Conservation (phyloP, 2,888 invertebrate species). For the Thecocarcelia acutangulata region DNA sequence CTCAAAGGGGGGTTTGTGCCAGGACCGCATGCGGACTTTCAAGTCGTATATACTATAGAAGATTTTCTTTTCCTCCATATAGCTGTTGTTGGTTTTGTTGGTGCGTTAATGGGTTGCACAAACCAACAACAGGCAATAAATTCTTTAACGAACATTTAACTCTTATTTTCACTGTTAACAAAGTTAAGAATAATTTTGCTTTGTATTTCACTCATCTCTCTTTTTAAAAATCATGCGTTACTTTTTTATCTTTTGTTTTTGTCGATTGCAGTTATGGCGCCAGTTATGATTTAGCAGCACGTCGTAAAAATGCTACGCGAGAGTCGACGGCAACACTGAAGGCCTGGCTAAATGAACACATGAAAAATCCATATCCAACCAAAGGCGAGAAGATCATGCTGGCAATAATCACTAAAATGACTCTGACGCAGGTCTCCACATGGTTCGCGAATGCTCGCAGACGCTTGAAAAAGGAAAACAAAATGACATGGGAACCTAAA, state of each 20-base stretch:
- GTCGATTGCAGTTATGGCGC: slow-evolving; percentile 89
- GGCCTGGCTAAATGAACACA: slow-evolving; percentile 98
- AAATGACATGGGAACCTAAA: slow-evolving; percentile 98
- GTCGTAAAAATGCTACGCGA: slow-evolving; percentile 98
- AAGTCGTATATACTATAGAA: slow-evolving; percentile 11
- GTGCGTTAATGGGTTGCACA: slow-evolving; percentile 63
- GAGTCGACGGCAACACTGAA: slow-evolving; percentile 98
- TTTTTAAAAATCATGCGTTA: slow-evolving; percentile 34
- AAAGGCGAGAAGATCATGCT: slow-evolving; percentile 98
- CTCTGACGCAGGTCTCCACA: slow-evolving; percentile 95
- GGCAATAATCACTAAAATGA: slow-evolving; percentile 97
- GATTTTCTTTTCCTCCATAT: slow-evolving; percentile 1
- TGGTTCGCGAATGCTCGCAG: slow-evolving; percentile 98
- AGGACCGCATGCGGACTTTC: slow-evolving; percentile 58
- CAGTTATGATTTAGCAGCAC: slow-evolving; percentile 95
- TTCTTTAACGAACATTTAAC: slow-evolving; percentile 48
- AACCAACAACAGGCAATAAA: slow-evolving; percentile 54
- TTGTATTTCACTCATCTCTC: slow-evolving; percentile 67
- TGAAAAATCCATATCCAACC: slow-evolving; percentile 97
- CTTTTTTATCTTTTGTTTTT: slow-evolving; percentile 25
- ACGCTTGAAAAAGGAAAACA: slow-evolving; percentile 97
- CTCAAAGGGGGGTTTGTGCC: slow-evolving; percentile 53
- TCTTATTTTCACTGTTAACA: slow-evolving; percentile 65
- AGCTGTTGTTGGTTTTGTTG: slow-evolving; percentile 29
- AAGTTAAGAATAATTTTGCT: slow-evolving; percentile 65